Evolutionary conservation across 2,888 invertebrate species (phyloP), one percentile per base, ranked within the genome.

Genomic region (Lumbricus terrestris): DNA sequence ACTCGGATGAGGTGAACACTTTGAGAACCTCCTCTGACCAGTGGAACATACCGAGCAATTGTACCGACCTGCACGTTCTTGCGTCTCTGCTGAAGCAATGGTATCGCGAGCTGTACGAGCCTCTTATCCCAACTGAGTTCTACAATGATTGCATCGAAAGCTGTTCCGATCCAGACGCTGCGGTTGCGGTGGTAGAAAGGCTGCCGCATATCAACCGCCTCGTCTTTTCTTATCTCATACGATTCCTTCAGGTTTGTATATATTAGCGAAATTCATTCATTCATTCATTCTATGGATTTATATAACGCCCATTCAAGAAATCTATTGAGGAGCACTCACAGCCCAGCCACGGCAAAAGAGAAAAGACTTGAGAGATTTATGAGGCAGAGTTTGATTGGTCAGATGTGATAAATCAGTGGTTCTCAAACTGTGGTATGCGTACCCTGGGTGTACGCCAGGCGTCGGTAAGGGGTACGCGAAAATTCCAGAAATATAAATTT

Each of bases 41-140:
- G 94, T 98, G 98, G 97, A 97, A 98, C 94, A 95, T 97, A 93
- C 95, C 96, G 2, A 29, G 11, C 18, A 95, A 95, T 90, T 95
- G 96, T 91, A 92, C 93, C 5, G 97, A 98, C 94, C 98, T 98
- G 42, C 98, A 98, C 95, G 97, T 98, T 89, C 98, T 98, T 0
- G 98, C 98, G 82, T 98, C 98, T 92, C 96, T 98, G 90, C 96
- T 99, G 90, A 99, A 99, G 95, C 96, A 98, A 92, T 99, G 98
- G 98, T 97, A 98, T 95, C 92, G 95, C 13, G 98, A 99, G 95
- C 96, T 99, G 91, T 98, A 98, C 95, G 98, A 98, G 95, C 98
- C 99, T 0, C 96, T 99, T 90, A 98, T 99, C 94, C 99, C 99
- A 29, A 97, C 97, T 95, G 96, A 97, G 92, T 96, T 98, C 93